Conservation (phyloP, 1,140 invertebrate genomes). For the Neodiprion virginianus region DNA sequence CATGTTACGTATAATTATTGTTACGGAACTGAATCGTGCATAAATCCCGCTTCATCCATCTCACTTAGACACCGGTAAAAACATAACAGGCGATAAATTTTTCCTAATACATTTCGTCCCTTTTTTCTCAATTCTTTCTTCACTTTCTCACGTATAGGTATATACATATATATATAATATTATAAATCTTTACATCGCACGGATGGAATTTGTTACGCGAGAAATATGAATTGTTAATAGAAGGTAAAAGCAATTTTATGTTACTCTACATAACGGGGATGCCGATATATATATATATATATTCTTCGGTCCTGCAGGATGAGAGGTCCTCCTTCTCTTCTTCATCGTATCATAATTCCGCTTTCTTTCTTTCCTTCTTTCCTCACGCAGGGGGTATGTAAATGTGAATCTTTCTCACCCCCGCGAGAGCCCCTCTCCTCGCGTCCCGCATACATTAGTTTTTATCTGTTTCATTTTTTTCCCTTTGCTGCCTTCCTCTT, state of each 20-base stretch:
- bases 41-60: too few relatives aligned
- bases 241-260: conserved; percentile 62
- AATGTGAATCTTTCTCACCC: conserved; percentile 46
- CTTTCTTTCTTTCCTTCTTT: conserved; percentile 13
- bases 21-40: too few relatives aligned
- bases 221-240: conserved; percentile 63
- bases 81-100: too few relatives aligned
- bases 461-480: conserved; percentile 58
- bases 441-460: conserved; percentile 56
- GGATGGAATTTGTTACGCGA: conserved; percentile 48
- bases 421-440: conserved; percentile 24
- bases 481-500: conserved; percentile 22
- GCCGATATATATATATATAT: conserved; percentile 48
- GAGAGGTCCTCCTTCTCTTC: conserved; percentile 18
- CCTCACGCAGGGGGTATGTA: too few relatives aligned
- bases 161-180: too few relatives aligned
- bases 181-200: conserved; percentile 53
- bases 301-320: conserved; percentile 17
- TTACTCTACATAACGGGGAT: conserved; percentile 54
- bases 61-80: too few relatives aligned
- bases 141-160: too few relatives aligned
- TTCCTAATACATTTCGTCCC: too few relatives aligned
- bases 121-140: too few relatives aligned
- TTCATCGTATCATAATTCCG: conserved; percentile 24
- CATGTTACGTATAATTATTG: too few relatives aligned